A percentile compares a stretch with the other conserved stretches of the same genome.
Conservation (phyloP, 2,113 vertebrate genomes). For the Elanoides forficatus region DNA sequence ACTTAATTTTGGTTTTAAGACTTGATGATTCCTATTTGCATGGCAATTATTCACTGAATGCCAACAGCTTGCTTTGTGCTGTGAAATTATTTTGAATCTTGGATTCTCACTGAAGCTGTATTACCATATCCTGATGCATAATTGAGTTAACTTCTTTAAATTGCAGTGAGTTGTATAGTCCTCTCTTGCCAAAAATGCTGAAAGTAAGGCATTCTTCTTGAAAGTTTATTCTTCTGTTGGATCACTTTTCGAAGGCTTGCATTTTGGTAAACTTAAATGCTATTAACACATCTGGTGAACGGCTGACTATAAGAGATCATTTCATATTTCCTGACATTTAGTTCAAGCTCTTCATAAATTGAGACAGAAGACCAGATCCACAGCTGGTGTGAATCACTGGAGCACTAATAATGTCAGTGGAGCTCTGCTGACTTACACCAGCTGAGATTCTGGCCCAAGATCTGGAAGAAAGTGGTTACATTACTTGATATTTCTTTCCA, state of each 20-base stretch:
- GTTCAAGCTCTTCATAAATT: conserved; percentile 35
- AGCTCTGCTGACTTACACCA: conserved; percentile 43
- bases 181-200: not conserved
- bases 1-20: not conserved
- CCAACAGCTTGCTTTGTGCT: not conserved
- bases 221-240: conserved; percentile 34
- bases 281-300: conserved; percentile 61
- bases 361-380: conserved; percentile 16
- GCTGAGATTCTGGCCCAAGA: conserved; percentile 32
- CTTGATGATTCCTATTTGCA: not conserved
- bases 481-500: conserved; percentile 30
- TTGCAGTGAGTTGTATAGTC: not conserved
- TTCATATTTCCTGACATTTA: conserved; percentile 60
- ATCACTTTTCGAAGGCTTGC: conserved; percentile 48
- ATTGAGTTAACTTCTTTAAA: conserved; percentile 29
- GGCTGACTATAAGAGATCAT: conserved; percentile 54
- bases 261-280: conserved; percentile 57
- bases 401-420: conserved; percentile 47
- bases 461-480: conserved; percentile 35
- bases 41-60: not conserved
- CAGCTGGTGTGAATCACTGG: conserved; percentile 55
- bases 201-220: conserved; percentile 20
- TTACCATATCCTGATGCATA: not conserved
- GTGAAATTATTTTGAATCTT: not conserved
- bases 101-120: not conserved